Percentiles rank a stretch among this genome's conserved stretches.
phyloP scores from a whole-genome alignment of 2,113 vertebrate species.

The Gambusia affinis region DNA sequence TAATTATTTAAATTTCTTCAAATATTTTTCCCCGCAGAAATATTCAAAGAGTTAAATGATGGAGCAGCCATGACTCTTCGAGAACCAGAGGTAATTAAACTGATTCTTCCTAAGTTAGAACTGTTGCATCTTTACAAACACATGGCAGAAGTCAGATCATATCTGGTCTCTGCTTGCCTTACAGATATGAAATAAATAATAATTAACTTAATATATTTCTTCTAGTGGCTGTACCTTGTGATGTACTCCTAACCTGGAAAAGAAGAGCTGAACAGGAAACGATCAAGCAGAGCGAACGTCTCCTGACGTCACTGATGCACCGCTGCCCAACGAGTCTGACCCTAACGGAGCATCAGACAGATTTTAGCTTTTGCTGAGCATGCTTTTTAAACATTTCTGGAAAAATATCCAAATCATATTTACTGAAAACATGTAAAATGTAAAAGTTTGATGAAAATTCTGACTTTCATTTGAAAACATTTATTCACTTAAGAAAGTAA shows the following conservation, averaged over 20 bases:
- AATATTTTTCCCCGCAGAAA: slow-evolving; percentile 53
- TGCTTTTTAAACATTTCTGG: too few relatives aligned
- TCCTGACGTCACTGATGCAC: too few relatives aligned
- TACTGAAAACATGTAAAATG: too few relatives aligned
- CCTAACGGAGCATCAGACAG: too few relatives aligned
- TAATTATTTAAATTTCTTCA: background rate
- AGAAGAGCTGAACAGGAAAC: background rate
- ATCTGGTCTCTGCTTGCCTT: background rate
- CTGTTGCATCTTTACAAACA: background rate
- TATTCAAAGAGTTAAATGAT: slow-evolving; percentile 60
- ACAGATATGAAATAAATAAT: background rate
- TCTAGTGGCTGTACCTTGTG: slow-evolving; percentile 51
- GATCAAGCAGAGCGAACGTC: too few relatives aligned
- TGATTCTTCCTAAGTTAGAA: background rate
- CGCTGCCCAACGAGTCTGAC: too few relatives aligned
- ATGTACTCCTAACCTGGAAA: slow-evolving; percentile 55
- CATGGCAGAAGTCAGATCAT: background rate
- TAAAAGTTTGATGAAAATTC: too few relatives aligned
- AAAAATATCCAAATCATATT: too few relatives aligned
- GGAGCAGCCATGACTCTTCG: slow-evolving; percentile 51
- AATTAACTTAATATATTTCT: background rate
- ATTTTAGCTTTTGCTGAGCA: too few relatives aligned
- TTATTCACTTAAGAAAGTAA: too few relatives aligned
- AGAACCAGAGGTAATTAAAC: slow-evolving; percentile 61
- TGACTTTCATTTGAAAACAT: too few relatives aligned